Evolutionary conservation across 2,888 invertebrate genomes (phyloP).

Genomic region (Trissolcus japonicus): DNA sequence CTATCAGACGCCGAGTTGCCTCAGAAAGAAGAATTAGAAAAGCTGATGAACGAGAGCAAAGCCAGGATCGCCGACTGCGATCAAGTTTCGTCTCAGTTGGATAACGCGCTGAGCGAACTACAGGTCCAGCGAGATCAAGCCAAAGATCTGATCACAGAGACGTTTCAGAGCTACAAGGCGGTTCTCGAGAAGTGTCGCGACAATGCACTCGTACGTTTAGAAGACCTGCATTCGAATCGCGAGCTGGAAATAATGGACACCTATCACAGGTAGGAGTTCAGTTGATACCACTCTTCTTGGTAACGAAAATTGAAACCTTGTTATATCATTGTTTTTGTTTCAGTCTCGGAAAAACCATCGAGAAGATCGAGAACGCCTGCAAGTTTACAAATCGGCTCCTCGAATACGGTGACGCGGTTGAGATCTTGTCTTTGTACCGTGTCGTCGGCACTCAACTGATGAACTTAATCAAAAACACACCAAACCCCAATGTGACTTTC

Average conservation of each 20-base stretch:
- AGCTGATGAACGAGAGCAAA: slow-evolving; percentile 85
- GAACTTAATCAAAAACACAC: slow-evolving; percentile 86
- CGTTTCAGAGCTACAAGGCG: slow-evolving; percentile 87
- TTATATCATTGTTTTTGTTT: slow-evolving; percentile 27
- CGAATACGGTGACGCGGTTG: slow-evolving; percentile 89
- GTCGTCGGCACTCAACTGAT: slow-evolving; percentile 86
- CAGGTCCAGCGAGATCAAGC: slow-evolving; percentile 92
- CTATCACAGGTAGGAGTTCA: slow-evolving; percentile 79
- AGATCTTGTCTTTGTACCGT: slow-evolving; percentile 89
- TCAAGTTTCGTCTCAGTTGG: slow-evolving; percentile 85
- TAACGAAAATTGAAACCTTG: too few relatives aligned
- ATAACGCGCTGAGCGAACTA: slow-evolving; percentile 88
- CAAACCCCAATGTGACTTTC: slow-evolving; percentile 88
- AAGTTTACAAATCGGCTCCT: slow-evolving; percentile 89
- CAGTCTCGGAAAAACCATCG: slow-evolving; percentile 88
- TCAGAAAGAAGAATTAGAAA: slow-evolving; percentile 86
- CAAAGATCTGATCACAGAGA: slow-evolving; percentile 87
- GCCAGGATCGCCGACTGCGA: slow-evolving; percentile 86
- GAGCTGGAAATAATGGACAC: slow-evolving; percentile 94
- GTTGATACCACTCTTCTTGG: too few relatives aligned
- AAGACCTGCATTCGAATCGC: slow-evolving; percentile 87
- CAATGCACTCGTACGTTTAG: slow-evolving; percentile 84
- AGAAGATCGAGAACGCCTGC: slow-evolving; percentile 90
- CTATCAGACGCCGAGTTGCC: slow-evolving; percentile 87
- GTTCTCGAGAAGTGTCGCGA: slow-evolving; percentile 89